Conservation (phyloP, 35 echinoderm and acorn worm genomes). For the Diadema setosum region DNA sequence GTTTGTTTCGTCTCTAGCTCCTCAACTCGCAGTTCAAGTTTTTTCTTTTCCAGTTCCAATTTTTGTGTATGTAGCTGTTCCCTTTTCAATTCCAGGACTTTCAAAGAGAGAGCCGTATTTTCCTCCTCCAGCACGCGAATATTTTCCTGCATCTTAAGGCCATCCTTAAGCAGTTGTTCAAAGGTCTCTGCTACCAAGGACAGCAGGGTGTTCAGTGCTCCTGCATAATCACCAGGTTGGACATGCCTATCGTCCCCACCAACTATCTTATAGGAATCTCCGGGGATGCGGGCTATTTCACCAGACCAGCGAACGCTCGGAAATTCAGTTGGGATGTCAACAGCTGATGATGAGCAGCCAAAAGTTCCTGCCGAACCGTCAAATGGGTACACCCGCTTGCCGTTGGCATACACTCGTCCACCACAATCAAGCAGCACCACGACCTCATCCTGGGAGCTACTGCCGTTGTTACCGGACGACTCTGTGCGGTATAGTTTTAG, state of each 20-base stretch:
- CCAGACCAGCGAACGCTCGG: conserved; percentile 25
- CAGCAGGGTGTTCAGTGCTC: conserved; percentile 57
- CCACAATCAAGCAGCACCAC: conserved; percentile 79
- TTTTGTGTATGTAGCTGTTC: conserved; percentile 85
- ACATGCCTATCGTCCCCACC: conserved; percentile 57
- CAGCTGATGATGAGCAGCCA: neutral
- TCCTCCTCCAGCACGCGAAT: conserved; percentile 72
- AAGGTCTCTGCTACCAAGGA: conserved; percentile 62
- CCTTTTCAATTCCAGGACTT: conserved; percentile 74
- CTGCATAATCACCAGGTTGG: conserved; percentile 46
- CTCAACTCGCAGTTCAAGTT: conserved; percentile 79
- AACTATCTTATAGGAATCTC: conserved; percentile 39
- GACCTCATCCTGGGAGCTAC: conserved; percentile 39
- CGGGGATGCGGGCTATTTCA: conserved; percentile 40
- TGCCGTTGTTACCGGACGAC: neutral
- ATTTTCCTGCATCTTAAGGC: conserved; percentile 66
- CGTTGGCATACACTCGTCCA: conserved; percentile 78
- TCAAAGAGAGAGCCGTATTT: conserved; percentile 73
- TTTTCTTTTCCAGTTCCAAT: conserved; percentile 80
- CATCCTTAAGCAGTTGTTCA: conserved; percentile 67
- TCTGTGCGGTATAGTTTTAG: conserved; percentile 83
- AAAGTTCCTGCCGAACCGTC: neutral
- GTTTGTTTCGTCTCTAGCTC: conserved; percentile 69
- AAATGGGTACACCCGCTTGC: conserved; percentile 73
- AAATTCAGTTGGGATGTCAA: neutral